phyloP scores from a whole-genome alignment of 2,113 vertebrate species.

The Lichenostomus cassidix region DNA sequence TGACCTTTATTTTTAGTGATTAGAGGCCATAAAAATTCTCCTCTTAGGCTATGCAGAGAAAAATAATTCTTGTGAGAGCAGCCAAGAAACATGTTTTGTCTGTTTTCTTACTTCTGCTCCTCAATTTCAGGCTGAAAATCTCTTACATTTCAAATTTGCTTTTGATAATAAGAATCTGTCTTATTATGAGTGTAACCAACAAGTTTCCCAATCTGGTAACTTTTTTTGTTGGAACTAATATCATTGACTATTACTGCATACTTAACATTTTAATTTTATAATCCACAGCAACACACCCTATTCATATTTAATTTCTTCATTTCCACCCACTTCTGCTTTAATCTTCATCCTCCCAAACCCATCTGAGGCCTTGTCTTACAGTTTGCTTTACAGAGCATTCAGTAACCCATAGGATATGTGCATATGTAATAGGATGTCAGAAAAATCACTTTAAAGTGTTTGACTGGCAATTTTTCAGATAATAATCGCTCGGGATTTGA shows the following conservation, averaged over 20 bases:
- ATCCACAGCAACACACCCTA: neutral
- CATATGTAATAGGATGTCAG: neutral
- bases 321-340: constrained; percentile 13
- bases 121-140: neutral
- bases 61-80: neutral
- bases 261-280: constrained; percentile 37
- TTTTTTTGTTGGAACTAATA: neutral
- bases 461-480: constrained; percentile 21
- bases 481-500: neutral
- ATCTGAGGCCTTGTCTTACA: neutral
- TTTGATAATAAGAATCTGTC: neutral
- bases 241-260: neutral
- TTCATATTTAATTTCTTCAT: constrained; percentile 24
- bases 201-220: neutral
- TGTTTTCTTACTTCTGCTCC: neutral
- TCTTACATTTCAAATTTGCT: neutral
- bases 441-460: neutral
- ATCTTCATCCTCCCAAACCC: constrained; percentile 27
- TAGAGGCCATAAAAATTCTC: neutral
- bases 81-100: neutral
- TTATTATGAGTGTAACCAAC: neutral
- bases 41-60: neutral
- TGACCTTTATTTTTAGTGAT: neutral
- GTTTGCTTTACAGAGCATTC: neutral
- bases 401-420: neutral